These are phyloP conservation scores for Stichodactyla mertensii DNA, from an alignment of 64 coral and sea anemone genomes.

Conservation along the genomic window DNA sequence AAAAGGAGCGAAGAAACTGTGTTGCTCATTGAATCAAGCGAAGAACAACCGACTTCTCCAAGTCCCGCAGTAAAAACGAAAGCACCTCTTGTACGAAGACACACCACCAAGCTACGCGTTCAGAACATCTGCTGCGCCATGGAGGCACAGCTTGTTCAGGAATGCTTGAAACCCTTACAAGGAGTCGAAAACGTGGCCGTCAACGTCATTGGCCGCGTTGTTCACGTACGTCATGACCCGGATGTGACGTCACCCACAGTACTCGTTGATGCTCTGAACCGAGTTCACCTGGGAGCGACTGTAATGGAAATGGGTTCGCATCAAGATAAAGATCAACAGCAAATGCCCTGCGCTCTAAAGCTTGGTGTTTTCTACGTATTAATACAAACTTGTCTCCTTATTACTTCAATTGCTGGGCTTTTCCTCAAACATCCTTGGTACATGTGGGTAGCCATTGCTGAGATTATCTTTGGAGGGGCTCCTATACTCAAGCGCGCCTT, in stretches of 20 bases:
- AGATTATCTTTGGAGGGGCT: conserved; percentile 74
- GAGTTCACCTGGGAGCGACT: conserved; percentile 76
- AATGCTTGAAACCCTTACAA: conserved; percentile 59
- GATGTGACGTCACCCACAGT: conserved; percentile 67
- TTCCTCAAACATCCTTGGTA: conserved; percentile 49
- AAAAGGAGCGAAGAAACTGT: background rate
- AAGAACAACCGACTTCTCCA: background rate
- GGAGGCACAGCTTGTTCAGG: conserved; percentile 76
- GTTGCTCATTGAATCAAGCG: background rate
- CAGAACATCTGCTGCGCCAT: conserved; percentile 96
- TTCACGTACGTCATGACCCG: conserved; percentile 71
- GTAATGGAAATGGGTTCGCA: conserved; percentile 84
- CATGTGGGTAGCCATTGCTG: conserved; percentile 77
- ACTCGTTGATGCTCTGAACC: conserved; percentile 66
- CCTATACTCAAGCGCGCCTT: conserved; percentile 70
- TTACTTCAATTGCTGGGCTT: conserved; percentile 40
- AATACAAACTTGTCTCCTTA: conserved; percentile 54
- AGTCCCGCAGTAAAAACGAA: background rate
- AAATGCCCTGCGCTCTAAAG: conserved; percentile 41
- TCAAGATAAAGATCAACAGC: conserved; percentile 39
- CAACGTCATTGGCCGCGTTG: conserved; percentile 91
- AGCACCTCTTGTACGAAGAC: background rate
- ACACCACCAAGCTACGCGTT: conserved; percentile 88
- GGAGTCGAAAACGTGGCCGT: conserved; percentile 71
- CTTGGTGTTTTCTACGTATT: conserved; percentile 44